A percentile compares a stretch with the other conserved stretches of the same genome.
Evolutionary conservation across 2,888 invertebrate species (phyloP).

Genomic region (Drosophila mimetica): DNA sequence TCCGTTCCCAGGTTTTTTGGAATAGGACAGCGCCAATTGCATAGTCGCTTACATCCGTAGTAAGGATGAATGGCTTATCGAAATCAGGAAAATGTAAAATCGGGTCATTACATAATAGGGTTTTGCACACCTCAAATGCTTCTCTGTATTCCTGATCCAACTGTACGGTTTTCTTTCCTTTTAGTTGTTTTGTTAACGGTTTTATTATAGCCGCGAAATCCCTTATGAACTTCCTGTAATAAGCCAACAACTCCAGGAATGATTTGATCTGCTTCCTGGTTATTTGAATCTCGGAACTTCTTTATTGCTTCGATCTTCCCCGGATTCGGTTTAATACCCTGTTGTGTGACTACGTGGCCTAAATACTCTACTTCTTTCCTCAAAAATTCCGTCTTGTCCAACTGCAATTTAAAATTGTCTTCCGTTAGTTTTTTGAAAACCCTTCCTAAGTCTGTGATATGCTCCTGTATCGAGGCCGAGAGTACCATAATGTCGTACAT

Average conservation of each 20-base stretch:
- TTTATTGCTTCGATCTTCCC: slow-evolving; percentile 2
- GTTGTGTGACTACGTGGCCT: neutral
- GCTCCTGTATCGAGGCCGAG: no score
- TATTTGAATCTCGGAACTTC: neutral
- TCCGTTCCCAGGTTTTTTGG: no score
- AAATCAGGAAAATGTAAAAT: no score
- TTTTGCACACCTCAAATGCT: slow-evolving; percentile 11
- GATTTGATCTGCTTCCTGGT: slow-evolving; percentile 5
- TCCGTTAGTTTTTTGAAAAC: no score
- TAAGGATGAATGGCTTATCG: no score
- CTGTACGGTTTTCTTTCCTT: slow-evolving; percentile 1
- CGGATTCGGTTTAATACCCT: neutral
- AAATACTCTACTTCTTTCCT: no score
- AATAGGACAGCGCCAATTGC: neutral
- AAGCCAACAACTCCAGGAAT: neutral
- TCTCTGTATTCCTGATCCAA: neutral
- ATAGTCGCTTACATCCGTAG: no score
- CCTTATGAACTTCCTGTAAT: slow-evolving; percentile 8
- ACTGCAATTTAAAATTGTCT: no score
- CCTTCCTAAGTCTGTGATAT: no score
- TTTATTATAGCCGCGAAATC: slow-evolving; percentile 4
- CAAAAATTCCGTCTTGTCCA: no score
- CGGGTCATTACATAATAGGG: slow-evolving; percentile 9
- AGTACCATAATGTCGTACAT: no score
- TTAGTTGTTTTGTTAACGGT: slow-evolving; percentile 4